Evolutionary conservation across 2,113 vertebrate species (phyloP).

Genomic region (Macquaria ambigua): DNA sequence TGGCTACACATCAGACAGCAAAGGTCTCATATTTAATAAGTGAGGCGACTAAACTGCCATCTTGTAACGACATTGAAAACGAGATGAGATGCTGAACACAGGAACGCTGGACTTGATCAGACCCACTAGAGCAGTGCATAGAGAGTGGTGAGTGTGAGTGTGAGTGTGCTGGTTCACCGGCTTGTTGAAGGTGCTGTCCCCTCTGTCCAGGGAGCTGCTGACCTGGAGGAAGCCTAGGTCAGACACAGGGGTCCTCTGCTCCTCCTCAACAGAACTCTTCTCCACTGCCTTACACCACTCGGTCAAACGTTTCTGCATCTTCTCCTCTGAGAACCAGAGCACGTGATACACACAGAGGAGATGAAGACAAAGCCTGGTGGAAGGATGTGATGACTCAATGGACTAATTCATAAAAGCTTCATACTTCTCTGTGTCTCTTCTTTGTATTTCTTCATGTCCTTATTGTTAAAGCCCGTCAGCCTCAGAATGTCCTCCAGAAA

Average conservation of each 20-base stretch:
- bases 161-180: constrained; percentile 79
- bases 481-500: constrained; percentile 95
- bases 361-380: not conserved
- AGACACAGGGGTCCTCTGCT: constrained; percentile 59
- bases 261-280: constrained; percentile 69
- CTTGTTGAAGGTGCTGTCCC: constrained; percentile 84
- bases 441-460: constrained; percentile 89
- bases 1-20: too few species aligned
- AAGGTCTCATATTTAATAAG: too few species aligned
- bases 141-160: not conserved
- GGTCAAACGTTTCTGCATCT: constrained; percentile 86
- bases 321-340: constrained; percentile 84
- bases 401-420: not conserved
- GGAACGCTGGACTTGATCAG: not conserved
- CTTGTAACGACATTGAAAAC: too few species aligned
- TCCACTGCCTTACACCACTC: constrained; percentile 89
- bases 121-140: not conserved
- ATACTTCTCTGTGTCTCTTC: constrained; percentile 91
- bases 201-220: constrained; percentile 77
- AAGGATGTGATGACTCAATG: not conserved
- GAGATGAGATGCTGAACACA: too few species aligned
- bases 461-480: constrained; percentile 89
- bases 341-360: not conserved
- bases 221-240: constrained; percentile 77
- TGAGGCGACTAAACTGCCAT: too few species aligned